Base-by-base conservation (phyloP, 2,113 vertebrate genomes). In the Triplophysa tibetana region DNA sequence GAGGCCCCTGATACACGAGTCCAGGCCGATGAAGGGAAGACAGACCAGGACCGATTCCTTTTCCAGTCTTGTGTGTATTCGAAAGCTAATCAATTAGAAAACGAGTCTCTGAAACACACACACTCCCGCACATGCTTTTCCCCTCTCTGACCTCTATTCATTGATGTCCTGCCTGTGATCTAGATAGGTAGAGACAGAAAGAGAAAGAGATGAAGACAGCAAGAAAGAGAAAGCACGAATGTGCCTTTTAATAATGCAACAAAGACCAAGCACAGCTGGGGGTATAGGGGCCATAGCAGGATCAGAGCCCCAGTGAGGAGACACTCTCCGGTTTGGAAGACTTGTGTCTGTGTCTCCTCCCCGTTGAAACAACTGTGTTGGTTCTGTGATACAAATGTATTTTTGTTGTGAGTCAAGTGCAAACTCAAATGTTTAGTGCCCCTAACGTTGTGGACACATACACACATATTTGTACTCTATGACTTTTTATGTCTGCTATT, bases 51-150 rank as follows among this genome's bases (percentile, higher is more conserved):
- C 16, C 23, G 41, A 24, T 73, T 73, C 8, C n/a, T 48, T 41
- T 62, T 50, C 58, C 23, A 26, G 38, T 41, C 58, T 45, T 62
- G 23, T 62, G 54, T 26, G 41, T 62, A 23, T 62, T 38, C 29
- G 72, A 75, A 75, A 75, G 72, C 41, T 63, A 63, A 75, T 63
- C 58, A 63, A 75, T 63, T 23, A 17, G 38, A 48, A 75, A 21
- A 5, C n/a, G 41, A 75, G 45, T 41, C 52, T 76, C 38, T 72
- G 58, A 24, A 38, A n/a, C 58, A 70, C 85, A 86, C 89, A 90
- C 38, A 60, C 24, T 0, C 65, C 48, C 38, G 60, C 23, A 70
- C 61, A 65, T 1, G 41, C 24, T 63, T 75, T 63, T 29, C 56
- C 72, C 23, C 41, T 62, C 60, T 63, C 41, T 75, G 58, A 60